phyloP scores from a whole-genome alignment of 2,113 vertebrate genomes.

The Oreochromis tanganicae region DNA sequence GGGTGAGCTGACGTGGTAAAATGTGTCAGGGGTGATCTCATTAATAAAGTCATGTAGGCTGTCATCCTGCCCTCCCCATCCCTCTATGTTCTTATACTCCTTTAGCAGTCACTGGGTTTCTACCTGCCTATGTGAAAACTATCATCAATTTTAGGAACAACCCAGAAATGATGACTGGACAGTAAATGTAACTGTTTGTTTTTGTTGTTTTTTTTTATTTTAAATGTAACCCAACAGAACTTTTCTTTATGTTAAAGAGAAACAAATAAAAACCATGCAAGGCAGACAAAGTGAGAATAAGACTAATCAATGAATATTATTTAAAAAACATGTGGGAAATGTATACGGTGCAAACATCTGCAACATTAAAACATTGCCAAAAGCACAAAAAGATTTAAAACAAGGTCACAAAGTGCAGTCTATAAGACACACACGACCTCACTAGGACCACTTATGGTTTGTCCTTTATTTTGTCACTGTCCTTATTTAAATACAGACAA shows the following conservation, averaged over 20 bases:
- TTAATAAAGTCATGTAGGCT: not conserved
- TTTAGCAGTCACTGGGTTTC: not conserved
- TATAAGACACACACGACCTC: too few relatives aligned
- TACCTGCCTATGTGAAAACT: not conserved
- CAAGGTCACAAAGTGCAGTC: not conserved
- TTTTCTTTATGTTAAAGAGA: not conserved
- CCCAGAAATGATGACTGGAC: not conserved
- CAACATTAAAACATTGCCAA: accelerated
- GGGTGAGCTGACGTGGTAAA: not conserved
- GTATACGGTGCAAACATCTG: not conserved
- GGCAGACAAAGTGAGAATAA: too few relatives aligned
- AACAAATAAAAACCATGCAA: not conserved
- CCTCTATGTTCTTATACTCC: not conserved
- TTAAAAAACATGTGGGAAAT: not conserved
- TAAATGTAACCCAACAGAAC: not conserved
- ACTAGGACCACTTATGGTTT: too few relatives aligned
- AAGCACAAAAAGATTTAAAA: not conserved
- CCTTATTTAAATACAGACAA: too few relatives aligned
- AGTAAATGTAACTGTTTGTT: accelerated
- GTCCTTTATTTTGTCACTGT: too few relatives aligned
- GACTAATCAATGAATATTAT: too few relatives aligned
- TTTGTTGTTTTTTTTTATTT: not conserved
- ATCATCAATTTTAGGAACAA: accelerated
- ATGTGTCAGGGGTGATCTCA: accelerated
- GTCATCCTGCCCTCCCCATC: accelerated